Conservation (phyloP, 1,140 invertebrate genomes). For the Mya arenaria region DNA sequence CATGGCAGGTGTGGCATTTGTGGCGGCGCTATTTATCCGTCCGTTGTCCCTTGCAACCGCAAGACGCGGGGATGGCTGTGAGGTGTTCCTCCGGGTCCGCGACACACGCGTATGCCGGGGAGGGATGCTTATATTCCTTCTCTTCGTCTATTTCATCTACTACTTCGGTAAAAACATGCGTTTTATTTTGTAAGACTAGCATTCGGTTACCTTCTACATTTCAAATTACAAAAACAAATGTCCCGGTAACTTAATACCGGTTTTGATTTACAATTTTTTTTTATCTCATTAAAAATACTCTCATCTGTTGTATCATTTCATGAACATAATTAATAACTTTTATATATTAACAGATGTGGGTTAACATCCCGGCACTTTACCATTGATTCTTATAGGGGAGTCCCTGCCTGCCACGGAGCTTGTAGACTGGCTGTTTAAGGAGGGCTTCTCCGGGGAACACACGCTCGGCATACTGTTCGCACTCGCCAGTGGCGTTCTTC, state of each 20-base stretch:
- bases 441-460: not conserved
- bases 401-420: slow-evolving; percentile 11
- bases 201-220: too few species aligned
- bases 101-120: slow-evolving; percentile 15
- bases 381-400: slow-evolving; percentile 19
- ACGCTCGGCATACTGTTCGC: slow-evolving; percentile 22
- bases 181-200: too few species aligned
- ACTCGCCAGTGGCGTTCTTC: slow-evolving; percentile 13
- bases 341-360: not conserved
- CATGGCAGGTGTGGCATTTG: slow-evolving; percentile 11
- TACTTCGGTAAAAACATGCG: slow-evolving; percentile 47
- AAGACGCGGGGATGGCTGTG: not conserved
- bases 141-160: slow-evolving; percentile 29
- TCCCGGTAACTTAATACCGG: too few species aligned
- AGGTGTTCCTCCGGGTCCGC: slow-evolving; percentile 21
- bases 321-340: too few species aligned
- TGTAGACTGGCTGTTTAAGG: not conserved
- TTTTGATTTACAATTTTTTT: too few species aligned
- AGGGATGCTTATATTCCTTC: slow-evolving; percentile 26
- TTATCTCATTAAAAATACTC: too few species aligned
- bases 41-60: slow-evolving; percentile 5
- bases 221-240: too few species aligned
- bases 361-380: not conserved
- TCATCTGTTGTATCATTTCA: too few species aligned
- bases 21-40: slow-evolving; percentile 25